phyloP scores from a whole-genome alignment of 2,797 vertebrate species.

The Pseudocheirus occidentalis region DNA sequence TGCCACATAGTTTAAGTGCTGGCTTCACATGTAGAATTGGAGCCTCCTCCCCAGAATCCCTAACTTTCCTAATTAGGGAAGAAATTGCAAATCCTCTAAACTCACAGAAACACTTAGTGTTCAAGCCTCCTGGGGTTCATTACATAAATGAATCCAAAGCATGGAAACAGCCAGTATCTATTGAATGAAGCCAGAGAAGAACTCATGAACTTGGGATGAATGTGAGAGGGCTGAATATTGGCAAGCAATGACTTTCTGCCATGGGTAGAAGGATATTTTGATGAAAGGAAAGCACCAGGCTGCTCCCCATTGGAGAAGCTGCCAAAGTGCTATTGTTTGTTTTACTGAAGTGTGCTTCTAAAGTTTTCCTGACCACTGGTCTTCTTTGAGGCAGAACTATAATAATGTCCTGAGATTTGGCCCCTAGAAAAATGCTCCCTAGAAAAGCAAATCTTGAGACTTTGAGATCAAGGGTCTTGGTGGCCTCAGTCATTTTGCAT shows the following conservation, averaged over 20 bases:
- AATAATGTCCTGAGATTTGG: neutral
- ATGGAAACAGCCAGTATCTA: conserved; percentile 61
- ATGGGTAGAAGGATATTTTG: neutral
- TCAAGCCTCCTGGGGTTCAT: conserved; percentile 69
- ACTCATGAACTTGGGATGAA: neutral
- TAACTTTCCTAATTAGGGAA: conserved; percentile 76
- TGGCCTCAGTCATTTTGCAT: neutral
- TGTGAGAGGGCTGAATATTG: neutral
- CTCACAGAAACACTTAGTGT: conserved; percentile 52
- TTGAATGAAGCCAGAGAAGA: conserved; percentile 52
- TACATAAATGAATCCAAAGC: conserved; percentile 69
- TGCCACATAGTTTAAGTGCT: conserved; percentile 44
- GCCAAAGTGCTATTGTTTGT: neutral
- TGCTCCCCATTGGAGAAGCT: conserved; percentile 19
- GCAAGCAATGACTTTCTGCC: neutral
- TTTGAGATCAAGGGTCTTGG: neutral
- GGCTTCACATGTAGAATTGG: conserved; percentile 40
- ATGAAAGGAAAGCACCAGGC: neutral
- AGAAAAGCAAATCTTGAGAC: neutral
- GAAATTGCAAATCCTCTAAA: conserved; percentile 65
- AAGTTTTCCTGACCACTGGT: neutral
- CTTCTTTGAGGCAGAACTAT: neutral
- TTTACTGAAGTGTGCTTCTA: conserved; percentile 3
- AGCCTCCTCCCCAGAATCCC: conserved; percentile 63
- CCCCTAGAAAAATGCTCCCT: neutral